Evolutionary conservation across 2,888 invertebrate genomes (phyloP), one percentile per base, ranked within the genome.

Genomic region (Nesidiocoris tenuis): DNA sequence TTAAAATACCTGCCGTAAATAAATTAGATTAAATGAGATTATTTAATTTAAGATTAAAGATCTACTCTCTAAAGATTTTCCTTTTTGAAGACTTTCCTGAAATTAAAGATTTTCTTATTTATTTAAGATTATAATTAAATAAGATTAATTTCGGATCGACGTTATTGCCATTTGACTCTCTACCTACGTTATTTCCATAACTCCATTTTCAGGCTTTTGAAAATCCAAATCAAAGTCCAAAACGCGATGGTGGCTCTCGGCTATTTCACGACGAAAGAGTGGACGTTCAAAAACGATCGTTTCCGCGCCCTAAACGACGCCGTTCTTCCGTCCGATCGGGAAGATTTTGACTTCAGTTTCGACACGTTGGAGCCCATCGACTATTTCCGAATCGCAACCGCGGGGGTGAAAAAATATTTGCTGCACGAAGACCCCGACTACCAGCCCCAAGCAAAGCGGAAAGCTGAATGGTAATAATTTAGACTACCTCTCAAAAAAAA

Each of bases 171-270:
- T n/a, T n/a, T n/a, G n/a, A n/a, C n/a, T n/a, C n/a, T n/a, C n/a
- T n/a, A n/a, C n/a, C n/a, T n/a, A n/a, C n/a, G n/a, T n/a, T n/a
- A n/a, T n/a, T n/a, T n/a, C n/a, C n/a, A n/a, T n/a, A n/a, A n/a
- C n/a, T n/a, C n/a, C n/a, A n/a, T n/a, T 70, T 22, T 1, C 82
- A 96, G 95, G 84, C 85, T 96, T 77, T 84, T 94, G 9, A 90
- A 88, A 83, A 82, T 95, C 23, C 95, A 96, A 82, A 87, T 91
- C n/a, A 90, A 90, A 80, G 90, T 96, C 66, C 94, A 90, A 83
- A 87, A 87, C 21, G 91, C 94, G 0, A 90, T 91, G 81, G 85
- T 86, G 72, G 91, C 91, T 0, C 82, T 96, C 1, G 85, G 87
- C 16, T 91, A 91, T 82, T 96, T 94, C 82, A 86, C 91, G 0